Base-by-base conservation (phyloP, 2,797 vertebrate species). In the Chelon labrosus region DNA sequence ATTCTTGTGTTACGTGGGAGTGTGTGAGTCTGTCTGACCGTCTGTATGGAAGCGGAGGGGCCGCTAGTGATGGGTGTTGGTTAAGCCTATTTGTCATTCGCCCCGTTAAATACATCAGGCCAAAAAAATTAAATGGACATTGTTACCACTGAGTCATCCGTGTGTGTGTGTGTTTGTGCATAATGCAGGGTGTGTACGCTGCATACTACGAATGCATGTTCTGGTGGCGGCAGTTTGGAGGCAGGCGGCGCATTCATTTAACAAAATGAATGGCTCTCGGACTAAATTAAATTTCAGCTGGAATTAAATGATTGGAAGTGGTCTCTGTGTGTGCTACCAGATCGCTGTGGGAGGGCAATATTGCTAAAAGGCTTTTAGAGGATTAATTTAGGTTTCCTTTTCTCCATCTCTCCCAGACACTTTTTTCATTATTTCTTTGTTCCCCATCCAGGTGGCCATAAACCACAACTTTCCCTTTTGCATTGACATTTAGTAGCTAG, bases 281-380 rank as follows among this genome's bases (percentile, higher is more conserved):
- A 93, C 90, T 92, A 95, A 95, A 95, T 95, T 93, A 94, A 94
- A 95, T 94, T 93, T 93, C 88, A 89, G 82, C 80, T 84, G 88
- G 84, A 94, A 88, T 92, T 93, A 92, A 94, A 95, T 93, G 92
- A 87, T 91, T 86, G 80, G 86, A 91, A 90, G 80, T 89, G 75
- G 80, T 83, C 27, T 50, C 14, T n/a, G 75, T 85, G 87, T 90
- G 90, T 87, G 88, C 90, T 84, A 86, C 88, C 75, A 84, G 87
- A 84, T 88, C 88, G 37, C 90, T 79, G 84, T 56, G 44, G 91
- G 91, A 93, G 93, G 87, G 91, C 93, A 85, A 85, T 86, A 89
- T 93, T 82, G 91, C 92, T 95, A 95, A 96, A 95, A 95, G 92
- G 87, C 95, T 95, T 95, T 95, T 91, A 96, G 94, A 77, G 90